Evolutionary conservation across 2,888 invertebrate genomes (phyloP), one percentile per base, ranked within the genome.

Genomic region (Hypselothyrea guttata): DNA sequence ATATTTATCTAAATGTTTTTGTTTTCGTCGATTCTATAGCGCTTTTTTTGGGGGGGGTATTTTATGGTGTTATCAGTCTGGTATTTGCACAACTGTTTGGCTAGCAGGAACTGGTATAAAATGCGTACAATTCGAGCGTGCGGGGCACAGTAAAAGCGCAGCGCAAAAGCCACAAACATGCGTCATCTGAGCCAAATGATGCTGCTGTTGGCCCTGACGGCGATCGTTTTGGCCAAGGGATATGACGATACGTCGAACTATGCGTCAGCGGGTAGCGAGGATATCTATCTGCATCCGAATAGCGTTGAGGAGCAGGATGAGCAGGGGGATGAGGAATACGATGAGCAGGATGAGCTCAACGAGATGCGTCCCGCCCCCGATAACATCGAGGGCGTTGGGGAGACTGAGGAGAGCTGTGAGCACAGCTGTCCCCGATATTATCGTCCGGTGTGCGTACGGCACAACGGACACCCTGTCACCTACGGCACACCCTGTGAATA

Each of bases 341-440:
- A 18, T 1, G 16, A 44, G 0, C 22, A 44, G 1, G 8, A 22
- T 4, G 16, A 16, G 2, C 35, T 11, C 1, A 15, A 8, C 16
- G 11, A 38, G 28, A 12, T 8, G 8, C 1, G 46, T 7, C 28
- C 22, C 0, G 8, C 35, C 1, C 46, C 35, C 7, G 41, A 51
- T 5, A 57, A 63, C 4, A 55, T 70, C 2, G 35, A 44, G n/a
- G 71, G 34, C 4, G 38, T 52, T 15, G 69, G 62, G 1, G 72
- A 75, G 33, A 13, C 59, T 3, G 67, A 51, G 33, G 4, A 18
- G 8, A 68, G 49, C 44, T 84, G 81, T 31, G 83, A 75, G 30
- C 61, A 65, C 2, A 74, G 81, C 18, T 82, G 82, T n/a, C 85
- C 83, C 1, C 79, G 82, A 0, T 83, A 72, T n/a, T 82, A 82